phyloP scores from a whole-genome alignment of 2,888 invertebrate genomes.

The Sialis fuliginosa region DNA sequence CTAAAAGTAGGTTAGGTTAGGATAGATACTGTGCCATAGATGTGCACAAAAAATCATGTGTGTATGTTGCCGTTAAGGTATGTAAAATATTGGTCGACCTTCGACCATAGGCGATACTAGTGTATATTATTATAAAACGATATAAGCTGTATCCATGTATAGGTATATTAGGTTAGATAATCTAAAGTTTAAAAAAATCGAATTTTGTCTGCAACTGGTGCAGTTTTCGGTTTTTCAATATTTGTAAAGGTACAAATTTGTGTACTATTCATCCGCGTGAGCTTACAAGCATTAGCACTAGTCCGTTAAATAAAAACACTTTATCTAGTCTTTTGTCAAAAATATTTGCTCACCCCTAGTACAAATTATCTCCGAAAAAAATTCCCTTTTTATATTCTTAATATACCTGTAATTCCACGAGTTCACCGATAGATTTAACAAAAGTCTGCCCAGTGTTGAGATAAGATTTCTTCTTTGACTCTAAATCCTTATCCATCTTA shows the following conservation, averaged over 20 bases:
- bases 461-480: conserved; percentile 1
- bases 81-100: no score
- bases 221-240: no score
- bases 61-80: no score
- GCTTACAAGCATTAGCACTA: not conserved
- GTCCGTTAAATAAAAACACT: not conserved
- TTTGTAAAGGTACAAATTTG: no score
- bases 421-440: conserved; percentile 1
- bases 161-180: not conserved
- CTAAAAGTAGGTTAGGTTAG: no score
- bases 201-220: not conserved
- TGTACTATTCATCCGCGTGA: not conserved
- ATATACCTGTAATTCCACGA: conserved; percentile 1
- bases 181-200: not conserved
- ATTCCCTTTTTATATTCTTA: not conserved
- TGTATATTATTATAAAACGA: no score
- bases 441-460: not conserved
- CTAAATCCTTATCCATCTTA: not conserved
- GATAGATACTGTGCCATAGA: no score
- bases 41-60: no score
- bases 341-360: no score
- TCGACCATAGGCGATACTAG: no score
- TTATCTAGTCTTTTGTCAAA: no score
- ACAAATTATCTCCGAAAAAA: not conserved
- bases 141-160: no score